Evolutionary conservation across 1,140 invertebrate species (phyloP).

Genomic region (Cotesia glomerata): DNA sequence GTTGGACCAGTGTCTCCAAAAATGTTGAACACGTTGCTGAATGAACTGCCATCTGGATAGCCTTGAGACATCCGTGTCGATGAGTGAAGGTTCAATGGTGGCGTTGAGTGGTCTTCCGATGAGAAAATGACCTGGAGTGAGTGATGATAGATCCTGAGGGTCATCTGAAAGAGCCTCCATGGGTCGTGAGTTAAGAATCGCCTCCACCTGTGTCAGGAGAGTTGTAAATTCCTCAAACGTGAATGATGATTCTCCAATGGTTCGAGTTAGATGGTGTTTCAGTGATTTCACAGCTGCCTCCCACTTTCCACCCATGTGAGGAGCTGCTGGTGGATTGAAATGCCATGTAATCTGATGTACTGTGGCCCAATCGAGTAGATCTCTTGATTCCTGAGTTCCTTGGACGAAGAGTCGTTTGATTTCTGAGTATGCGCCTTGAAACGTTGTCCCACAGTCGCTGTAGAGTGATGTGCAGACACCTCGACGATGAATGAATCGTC

Average conservation of each 20-base stretch:
- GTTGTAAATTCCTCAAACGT: background rate
- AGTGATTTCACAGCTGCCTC: too few species aligned
- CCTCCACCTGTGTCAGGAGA: background rate
- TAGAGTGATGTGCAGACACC: background rate
- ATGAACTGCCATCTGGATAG: too few species aligned
- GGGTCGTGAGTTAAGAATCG: background rate
- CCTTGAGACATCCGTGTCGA: too few species aligned
- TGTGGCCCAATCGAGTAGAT: background rate
- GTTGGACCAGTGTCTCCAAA: too few species aligned
- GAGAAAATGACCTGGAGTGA: constrained; percentile 45
- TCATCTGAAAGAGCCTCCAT: background rate
- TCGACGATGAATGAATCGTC: background rate
- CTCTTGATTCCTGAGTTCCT: background rate
- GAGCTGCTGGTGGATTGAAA: too few species aligned
- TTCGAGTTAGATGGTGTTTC: too few species aligned
- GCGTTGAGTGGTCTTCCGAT: background rate
- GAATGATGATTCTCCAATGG: too few species aligned
- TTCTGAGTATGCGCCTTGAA: background rate
- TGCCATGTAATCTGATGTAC: too few species aligned
- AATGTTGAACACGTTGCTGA: too few species aligned
- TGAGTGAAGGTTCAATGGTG: constrained; percentile 13
- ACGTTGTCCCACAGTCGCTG: background rate
- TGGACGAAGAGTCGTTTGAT: constrained; percentile 4
- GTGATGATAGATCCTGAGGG: background rate
- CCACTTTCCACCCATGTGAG: too few species aligned